Conservation (phyloP, 30 jellyfish, hydroid and myxozoan species). For the Aurelia aurita region DNA sequence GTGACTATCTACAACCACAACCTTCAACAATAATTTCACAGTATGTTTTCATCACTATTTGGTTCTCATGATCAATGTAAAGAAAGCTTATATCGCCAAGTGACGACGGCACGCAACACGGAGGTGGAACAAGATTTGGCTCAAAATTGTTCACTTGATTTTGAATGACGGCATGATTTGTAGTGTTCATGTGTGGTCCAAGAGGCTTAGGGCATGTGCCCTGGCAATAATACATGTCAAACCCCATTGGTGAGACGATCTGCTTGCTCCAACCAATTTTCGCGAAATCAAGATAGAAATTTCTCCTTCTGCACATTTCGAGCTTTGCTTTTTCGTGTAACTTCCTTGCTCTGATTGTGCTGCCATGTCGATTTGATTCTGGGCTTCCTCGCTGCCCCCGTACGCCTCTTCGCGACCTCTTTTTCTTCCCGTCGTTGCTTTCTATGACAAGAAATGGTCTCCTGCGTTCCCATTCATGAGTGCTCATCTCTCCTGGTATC, state of each 20-base stretch:
- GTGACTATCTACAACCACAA: slow-evolving; percentile 89
- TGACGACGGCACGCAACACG: slow-evolving; percentile 90
- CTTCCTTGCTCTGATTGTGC: slow-evolving; percentile 62
- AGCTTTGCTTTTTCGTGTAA: slow-evolving; percentile 74
- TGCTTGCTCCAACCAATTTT: slow-evolving; percentile 88
- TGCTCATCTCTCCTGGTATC: background rate
- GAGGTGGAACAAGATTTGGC: slow-evolving; percentile 84
- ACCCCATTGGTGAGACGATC: slow-evolving; percentile 84
- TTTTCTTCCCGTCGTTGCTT: slow-evolving; percentile 38
- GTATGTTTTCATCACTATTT: slow-evolving; percentile 75
- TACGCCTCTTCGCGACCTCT: slow-evolving; percentile 40
- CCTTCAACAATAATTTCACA: slow-evolving; percentile 79
- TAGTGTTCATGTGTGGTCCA: slow-evolving; percentile 89
- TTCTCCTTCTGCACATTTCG: slow-evolving; percentile 85
- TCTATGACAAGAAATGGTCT: slow-evolving; percentile 86
- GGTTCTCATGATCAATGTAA: slow-evolving; percentile 52
- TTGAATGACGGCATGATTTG: slow-evolving; percentile 97
- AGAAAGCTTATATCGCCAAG: slow-evolving; percentile 80
- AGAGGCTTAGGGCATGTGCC: slow-evolving; percentile 95
- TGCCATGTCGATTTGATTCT: slow-evolving; percentile 35
- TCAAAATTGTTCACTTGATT: slow-evolving; percentile 81
- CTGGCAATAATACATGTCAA: slow-evolving; percentile 81
- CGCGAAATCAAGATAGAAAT: slow-evolving; percentile 74
- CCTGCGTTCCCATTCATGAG: slow-evolving; percentile 75
- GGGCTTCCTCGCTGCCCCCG: slow-evolving; percentile 14